Conservation (phyloP, 2,113 vertebrate species). For the Nipponia nippon region DNA sequence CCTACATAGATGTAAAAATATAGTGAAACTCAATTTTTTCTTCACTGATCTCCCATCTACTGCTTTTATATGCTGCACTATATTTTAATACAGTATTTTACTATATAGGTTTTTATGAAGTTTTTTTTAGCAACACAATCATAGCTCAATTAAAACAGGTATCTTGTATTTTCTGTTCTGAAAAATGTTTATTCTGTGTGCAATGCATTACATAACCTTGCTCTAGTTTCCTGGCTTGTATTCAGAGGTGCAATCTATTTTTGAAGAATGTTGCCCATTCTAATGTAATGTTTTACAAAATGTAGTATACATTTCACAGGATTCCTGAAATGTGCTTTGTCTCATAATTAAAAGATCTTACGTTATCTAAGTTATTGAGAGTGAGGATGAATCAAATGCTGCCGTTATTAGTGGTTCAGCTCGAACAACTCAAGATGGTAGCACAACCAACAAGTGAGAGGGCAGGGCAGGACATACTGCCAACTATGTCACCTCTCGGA, state of each 20-base stretch:
- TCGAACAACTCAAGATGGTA: rapidly evolving
- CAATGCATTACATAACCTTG: neutral
- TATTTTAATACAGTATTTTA: neutral
- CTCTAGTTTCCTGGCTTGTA: neutral
- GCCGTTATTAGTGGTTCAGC: rapidly evolving
- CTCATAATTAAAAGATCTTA: neutral
- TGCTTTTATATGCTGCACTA: neutral
- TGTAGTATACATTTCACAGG: neutral
- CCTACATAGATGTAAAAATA: neutral
- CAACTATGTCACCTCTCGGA: neutral
- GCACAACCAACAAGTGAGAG: rapidly evolving
- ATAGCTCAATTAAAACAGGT: neutral
- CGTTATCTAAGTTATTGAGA: too few species aligned
- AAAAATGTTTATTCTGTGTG: neutral
- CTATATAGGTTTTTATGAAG: neutral
- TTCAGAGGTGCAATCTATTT: neutral
- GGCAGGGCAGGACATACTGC: rapidly evolving
- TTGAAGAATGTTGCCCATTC: neutral
- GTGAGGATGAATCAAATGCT: rapidly evolving
- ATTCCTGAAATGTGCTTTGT: too few species aligned
- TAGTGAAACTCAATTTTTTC: neutral
- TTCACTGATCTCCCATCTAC: neutral
- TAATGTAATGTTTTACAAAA: neutral
- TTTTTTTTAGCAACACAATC: neutral
- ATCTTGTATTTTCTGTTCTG: neutral